Conservation (phyloP, 2,113 vertebrate genomes). For the Heterotis niloticus region DNA sequence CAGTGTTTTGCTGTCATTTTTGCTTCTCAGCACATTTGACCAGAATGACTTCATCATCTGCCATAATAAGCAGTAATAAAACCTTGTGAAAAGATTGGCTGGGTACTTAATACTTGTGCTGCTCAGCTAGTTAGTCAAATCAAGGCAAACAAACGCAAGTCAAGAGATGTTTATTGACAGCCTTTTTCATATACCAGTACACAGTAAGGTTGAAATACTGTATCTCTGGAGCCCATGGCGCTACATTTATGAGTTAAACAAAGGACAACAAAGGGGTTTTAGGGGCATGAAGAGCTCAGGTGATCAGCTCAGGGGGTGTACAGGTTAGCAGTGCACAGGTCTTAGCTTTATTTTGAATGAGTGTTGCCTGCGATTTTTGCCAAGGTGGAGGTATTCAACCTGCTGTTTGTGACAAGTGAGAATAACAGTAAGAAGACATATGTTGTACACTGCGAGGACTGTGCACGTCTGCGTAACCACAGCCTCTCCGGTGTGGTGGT, state of each 20-base stretch:
- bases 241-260: too few species aligned
- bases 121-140: neutral
- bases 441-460: constrained; percentile 87
- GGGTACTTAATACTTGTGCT: neutral
- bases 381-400: constrained; percentile 84
- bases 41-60: neutral
- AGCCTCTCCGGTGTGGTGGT: constrained; percentile 75
- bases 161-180: too few species aligned
- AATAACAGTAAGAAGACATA: constrained; percentile 79
- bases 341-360: neutral
- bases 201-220: too few species aligned
- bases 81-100: neutral
- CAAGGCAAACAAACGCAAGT: too few species aligned
- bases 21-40: too few species aligned
- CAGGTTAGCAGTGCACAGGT: neutral
- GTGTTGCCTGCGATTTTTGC: constrained; percentile 8
- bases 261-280: too few species aligned
- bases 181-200: too few species aligned
- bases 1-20: too few species aligned
- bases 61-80: neutral
- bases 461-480: constrained; percentile 68
- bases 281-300: too few species aligned
- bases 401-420: constrained; percentile 88
- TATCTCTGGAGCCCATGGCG: too few species aligned
- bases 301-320: too few species aligned